These are phyloP conservation scores for Criorhina ranunculi DNA, from an alignment of 2,888 invertebrate genomes.

Conservation along the genomic window DNA sequence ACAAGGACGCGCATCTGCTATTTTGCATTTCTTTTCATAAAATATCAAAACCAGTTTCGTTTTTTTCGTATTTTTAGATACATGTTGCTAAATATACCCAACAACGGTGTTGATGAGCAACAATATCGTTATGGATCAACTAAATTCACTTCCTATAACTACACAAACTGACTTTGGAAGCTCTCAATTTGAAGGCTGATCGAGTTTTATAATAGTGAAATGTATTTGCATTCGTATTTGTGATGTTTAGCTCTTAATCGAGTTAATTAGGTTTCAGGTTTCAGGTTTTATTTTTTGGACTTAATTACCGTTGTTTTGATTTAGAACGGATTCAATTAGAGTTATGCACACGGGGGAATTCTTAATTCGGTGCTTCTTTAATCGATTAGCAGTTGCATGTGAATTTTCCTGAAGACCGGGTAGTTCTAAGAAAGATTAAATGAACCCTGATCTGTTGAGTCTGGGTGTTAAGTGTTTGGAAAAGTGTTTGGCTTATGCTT, in stretches of 20 bases:
- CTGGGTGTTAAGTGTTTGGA: slow-evolving; percentile 1
- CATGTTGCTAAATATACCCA: slow-evolving; percentile 30
- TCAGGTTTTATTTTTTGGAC: background rate
- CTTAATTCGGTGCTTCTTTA: background rate
- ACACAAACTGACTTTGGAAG: slow-evolving; percentile 8
- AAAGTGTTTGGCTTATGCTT: background rate
- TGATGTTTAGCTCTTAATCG: slow-evolving; percentile 1
- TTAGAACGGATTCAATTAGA: background rate
- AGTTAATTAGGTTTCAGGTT: slow-evolving; percentile 22
- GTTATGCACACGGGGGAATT: background rate
- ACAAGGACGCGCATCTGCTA: slow-evolving; percentile 4
- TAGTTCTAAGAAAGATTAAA: background rate
- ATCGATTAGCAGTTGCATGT: slow-evolving; percentile 23
- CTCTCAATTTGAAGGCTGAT: slow-evolving; percentile 41
- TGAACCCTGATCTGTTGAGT: background rate
- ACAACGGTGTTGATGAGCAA: slow-evolving; percentile 16
- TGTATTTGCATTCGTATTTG: slow-evolving; percentile 38
- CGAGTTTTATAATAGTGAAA: slow-evolving; percentile 37
- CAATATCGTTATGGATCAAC: slow-evolving; percentile 8
- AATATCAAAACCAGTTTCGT: too few relatives aligned
- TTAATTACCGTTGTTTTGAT: slow-evolving; percentile 35
- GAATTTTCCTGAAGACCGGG: slow-evolving; percentile 14
- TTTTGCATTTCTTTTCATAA: slow-evolving; percentile 4
- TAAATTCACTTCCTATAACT: slow-evolving; percentile 47
- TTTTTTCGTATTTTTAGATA: slow-evolving; percentile 17